Percentiles rank a stretch among this genome's conserved stretches.
Conservation (phyloP, 2,888 invertebrate species). For the Drosophila prolongata region DNA sequence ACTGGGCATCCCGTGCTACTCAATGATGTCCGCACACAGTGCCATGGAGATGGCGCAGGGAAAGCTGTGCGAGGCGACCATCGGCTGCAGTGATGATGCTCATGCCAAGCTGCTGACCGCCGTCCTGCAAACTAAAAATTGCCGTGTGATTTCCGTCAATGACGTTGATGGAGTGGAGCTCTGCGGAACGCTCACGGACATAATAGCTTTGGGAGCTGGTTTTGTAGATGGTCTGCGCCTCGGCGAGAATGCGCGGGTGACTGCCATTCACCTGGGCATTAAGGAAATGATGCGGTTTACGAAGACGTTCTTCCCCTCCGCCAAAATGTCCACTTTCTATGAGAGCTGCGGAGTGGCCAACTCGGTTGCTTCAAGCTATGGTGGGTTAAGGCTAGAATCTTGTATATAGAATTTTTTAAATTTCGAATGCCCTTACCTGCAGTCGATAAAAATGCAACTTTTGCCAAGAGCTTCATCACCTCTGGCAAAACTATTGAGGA, state of each 20-base stretch:
- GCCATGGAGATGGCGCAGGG: conserved; percentile 98
- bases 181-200: conserved; percentile 99
- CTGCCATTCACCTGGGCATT: conserved; percentile 96
- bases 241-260: conserved; percentile 99
- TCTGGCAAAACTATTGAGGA: conserved; percentile 94
- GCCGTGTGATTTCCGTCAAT: conserved; percentile 96
- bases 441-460: conserved; percentile 64
- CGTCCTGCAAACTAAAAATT: conserved; percentile 96
- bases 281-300: conserved; percentile 99
- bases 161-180: conserved; percentile 98
- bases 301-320: conserved; percentile 94
- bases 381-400: conserved; percentile 81
- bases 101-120: conserved; percentile 92
- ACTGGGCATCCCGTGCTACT: conserved; percentile 94
- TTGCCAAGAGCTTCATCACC: conserved; percentile 91
- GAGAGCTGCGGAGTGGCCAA: conserved; percentile 99
- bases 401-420: not conserved
- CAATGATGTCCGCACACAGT: conserved; percentile 98
- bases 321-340: conserved; percentile 96
- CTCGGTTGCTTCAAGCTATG: conserved; percentile 98
- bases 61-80: conserved; percentile 99
- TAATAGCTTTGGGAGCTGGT: conserved; percentile 98
- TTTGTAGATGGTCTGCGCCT: conserved; percentile 96
- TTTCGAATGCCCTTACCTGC: not conserved
- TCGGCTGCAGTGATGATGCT: conserved; percentile 92